These are phyloP conservation scores for Lamellibrachia satsuma DNA, from an alignment of 2,888 invertebrate genomes.

Conservation along the genomic window DNA sequence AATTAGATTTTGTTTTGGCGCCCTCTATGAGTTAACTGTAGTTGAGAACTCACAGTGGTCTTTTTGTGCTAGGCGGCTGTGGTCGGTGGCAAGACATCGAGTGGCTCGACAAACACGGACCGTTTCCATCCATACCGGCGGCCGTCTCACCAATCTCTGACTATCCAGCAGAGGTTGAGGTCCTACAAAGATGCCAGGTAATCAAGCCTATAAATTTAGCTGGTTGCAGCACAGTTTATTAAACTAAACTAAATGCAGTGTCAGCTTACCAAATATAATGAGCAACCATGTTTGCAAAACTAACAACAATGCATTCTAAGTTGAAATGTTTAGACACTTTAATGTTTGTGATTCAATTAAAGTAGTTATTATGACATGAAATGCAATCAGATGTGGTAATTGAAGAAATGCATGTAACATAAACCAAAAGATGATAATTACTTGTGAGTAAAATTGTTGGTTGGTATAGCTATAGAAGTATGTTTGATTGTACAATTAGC, in stretches of 20 bases:
- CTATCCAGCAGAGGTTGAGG: background rate
- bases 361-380: too few relatives aligned
- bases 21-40: too few relatives aligned
- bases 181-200: background rate
- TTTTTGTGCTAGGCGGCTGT: background rate
- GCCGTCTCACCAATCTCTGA: background rate
- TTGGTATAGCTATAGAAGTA: background rate
- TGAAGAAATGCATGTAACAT: too few relatives aligned
- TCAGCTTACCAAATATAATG: too few relatives aligned
- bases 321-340: too few relatives aligned
- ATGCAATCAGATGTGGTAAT: too few relatives aligned
- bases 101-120: background rate
- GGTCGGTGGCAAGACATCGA: background rate
- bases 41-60: background rate
- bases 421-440: background rate
- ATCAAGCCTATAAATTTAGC: too few relatives aligned
- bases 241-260: too few relatives aligned
- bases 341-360: too few relatives aligned
- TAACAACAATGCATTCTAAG: too few relatives aligned
- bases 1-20: background rate
- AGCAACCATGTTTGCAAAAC: too few relatives aligned
- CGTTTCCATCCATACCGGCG: background rate
- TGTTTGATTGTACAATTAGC: background rate
- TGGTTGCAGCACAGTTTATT: too few relatives aligned
- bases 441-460: background rate